Evolutionary conservation across 2,797 vertebrate species (phyloP).

Genomic region (Pseudochirops corinnae): DNA sequence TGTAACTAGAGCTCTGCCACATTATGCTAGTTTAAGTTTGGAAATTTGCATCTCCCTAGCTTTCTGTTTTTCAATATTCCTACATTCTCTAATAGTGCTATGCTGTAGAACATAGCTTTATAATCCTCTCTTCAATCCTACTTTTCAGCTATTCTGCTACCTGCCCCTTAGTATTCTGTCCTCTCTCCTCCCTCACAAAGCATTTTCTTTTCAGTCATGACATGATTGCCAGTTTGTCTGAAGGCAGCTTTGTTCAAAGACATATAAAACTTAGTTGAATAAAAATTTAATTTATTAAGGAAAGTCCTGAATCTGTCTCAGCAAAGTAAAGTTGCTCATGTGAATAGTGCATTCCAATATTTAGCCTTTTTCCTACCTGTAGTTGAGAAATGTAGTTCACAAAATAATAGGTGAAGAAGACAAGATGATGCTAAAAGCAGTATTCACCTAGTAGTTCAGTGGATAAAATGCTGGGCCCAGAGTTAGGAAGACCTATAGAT

Average conservation of each 20-base stretch:
- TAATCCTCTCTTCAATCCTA: background rate
- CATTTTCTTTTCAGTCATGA: background rate
- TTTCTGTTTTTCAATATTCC: conserved; percentile 25
- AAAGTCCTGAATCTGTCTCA: background rate
- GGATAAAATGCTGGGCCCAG: background rate
- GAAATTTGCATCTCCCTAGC: background rate
- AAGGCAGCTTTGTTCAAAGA: conserved; percentile 58
- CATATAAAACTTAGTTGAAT: conserved; percentile 7
- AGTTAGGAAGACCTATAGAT: background rate
- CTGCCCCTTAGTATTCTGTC: conserved; percentile 39
- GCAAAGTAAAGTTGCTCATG: background rate
- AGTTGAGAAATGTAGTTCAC: background rate
- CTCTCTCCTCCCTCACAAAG: background rate
- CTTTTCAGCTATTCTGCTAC: conserved; percentile 32
- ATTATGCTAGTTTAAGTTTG: conserved; percentile 25
- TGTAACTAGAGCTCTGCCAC: background rate
- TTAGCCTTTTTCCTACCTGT: conserved; percentile 8
- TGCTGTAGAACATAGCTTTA: background rate
- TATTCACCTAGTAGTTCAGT: background rate
- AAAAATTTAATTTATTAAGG: background rate
- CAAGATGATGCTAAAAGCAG: background rate
- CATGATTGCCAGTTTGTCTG: conserved; percentile 31
- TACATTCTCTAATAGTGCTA: background rate
- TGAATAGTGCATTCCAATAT: conserved; percentile 13
- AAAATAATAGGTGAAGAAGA: background rate